These are phyloP conservation scores for Amphipoea lucens DNA, from an alignment of 2,888 invertebrate species.

Conservation along the genomic window DNA sequence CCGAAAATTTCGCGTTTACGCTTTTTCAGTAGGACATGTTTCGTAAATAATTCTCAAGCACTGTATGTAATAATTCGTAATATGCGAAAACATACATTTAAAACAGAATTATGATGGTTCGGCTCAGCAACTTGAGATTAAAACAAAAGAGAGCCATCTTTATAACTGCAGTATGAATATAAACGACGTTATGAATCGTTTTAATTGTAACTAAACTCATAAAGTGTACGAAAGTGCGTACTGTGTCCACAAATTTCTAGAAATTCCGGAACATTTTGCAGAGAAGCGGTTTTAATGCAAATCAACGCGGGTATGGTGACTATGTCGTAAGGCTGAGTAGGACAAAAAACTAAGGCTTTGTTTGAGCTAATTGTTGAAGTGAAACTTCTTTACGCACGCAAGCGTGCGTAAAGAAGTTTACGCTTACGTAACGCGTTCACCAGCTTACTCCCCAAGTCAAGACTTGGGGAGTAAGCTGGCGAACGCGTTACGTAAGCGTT, in stretches of 20 bases:
- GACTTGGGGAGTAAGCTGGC: no score
- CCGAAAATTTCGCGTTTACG: no score
- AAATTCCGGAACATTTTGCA: slow-evolving; percentile 68
- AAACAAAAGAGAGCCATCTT: slow-evolving; percentile 43
- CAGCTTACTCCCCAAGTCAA: no score
- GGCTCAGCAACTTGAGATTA: slow-evolving; percentile 26
- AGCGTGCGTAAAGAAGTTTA: no score
- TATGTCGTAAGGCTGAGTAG: slow-evolving; percentile 21
- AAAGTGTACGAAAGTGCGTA: slow-evolving; percentile 71
- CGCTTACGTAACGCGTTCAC: no score
- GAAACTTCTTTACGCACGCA: no score
- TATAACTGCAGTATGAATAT: slow-evolving; percentile 52
- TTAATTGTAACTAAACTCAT: slow-evolving; percentile 70
- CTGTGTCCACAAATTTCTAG: slow-evolving; percentile 70
- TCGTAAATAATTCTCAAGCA: not conserved
- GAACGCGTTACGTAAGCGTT: no score
- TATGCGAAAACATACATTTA: slow-evolving; percentile 21
- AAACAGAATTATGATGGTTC: slow-evolving; percentile 22
- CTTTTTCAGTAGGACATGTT: not conserved
- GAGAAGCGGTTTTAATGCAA: slow-evolving; percentile 71
- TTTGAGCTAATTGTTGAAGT: not conserved
- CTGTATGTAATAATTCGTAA: slow-evolving; percentile 3
- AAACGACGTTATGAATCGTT: slow-evolving; percentile 59
- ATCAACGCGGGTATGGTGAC: slow-evolving; percentile 65
- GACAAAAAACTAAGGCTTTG: slow-evolving; percentile 1